Evolutionary conservation across 2,888 invertebrate species (phyloP), one percentile per base, ranked within the genome.

Genomic region (Drosophila gaucha): DNA sequence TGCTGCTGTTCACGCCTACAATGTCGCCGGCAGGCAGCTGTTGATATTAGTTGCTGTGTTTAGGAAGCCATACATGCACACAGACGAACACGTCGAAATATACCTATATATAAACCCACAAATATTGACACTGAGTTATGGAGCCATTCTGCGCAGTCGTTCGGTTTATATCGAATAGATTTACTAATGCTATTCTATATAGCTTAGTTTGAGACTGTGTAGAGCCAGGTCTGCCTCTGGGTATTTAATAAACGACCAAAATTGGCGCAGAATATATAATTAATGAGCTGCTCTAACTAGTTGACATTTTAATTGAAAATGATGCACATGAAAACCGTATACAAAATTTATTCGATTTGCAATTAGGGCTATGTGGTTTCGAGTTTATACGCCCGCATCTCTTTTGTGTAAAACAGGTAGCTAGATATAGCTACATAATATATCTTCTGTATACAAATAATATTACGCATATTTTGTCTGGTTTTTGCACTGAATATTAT

Each of bases 251-350:
- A 66, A 78, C 58, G 67, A 43, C 39, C 58, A 54, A 79, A 65
- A n/a, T 74, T 73, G 56, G 65, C 70, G 50, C 54, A 52, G 67
- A 71, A 80, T 77, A 54, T 77, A 79, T 74, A 64, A 84, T 78
- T 76, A 87, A 86, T 86, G 77, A 67, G 70, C 33, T 67, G 38
- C 46, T 47, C 57, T 60, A 66, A 60, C 49, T 65, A 74, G 57
- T 66, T 87, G 83, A 79, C 72, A 64, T 65, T 71, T 82, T 82
- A 87, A 88, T 84, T 85, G 68, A 72, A 79, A 69, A 68, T 70
- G 49, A 57, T 63, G 49, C 76, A 69, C 44, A 28, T 54, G 50
- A 67, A 72, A 63, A 44, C 58, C 55, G 44, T 57, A 41, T 31
- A n/a, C 43, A 10, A 65, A 74, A 82, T 63, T 68, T 78, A 69